Base-by-base conservation (phyloP, 2,888 invertebrate genomes). In the Epirrita christyi region DNA sequence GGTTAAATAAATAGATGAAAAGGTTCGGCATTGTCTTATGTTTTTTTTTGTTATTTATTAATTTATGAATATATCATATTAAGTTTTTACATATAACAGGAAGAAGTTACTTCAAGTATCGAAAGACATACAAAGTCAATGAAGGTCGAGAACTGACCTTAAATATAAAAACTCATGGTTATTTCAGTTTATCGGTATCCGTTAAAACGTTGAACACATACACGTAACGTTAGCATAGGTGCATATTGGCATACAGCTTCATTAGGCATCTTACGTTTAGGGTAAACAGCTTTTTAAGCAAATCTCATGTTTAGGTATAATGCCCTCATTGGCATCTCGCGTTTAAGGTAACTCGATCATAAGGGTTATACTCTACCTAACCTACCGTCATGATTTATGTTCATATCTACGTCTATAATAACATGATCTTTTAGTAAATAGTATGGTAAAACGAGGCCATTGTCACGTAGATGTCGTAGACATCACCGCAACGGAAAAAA, bases 131-230 rank as follows among this genome's bases (percentile, higher is more conserved):
- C 43, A 47, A 52, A 45, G 44, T 11, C 10, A 40, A 47, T 4
- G 48, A 55, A 55, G 48, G 55, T 32, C 38, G 55, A 55, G 55
- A 48, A 29, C 42, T 37, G 38, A 10, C 29, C 14, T 6, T 44
- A 38, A 7, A 13, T 14, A 9, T 10, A 32, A 32, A 32, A 44
- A 11, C 47, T 43, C 48, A 55, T 55, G 48, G 48, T 21, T 54
- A 43, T 48, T 43, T 54, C 14, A 37, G 37, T 54, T 40, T 46
- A 40, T 43, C 32, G 32, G 8, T 32, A 32, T 7, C 0, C 32
- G 32, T 36, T 36, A 32, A 9, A 6, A 32, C 32, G 32, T 6
- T 32, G 32, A 8, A 8, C 10, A 10, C 10, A 10, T 32, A 32
- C 8, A n/a, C n/a, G n/a, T n/a, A n/a, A n/a, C n/a, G n/a, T n/a